A percentile compares a stretch with the other conserved stretches of the same genome.
phyloP scores from a whole-genome alignment of 2,797 vertebrate species.

The Dromococcyx pavoninus region DNA sequence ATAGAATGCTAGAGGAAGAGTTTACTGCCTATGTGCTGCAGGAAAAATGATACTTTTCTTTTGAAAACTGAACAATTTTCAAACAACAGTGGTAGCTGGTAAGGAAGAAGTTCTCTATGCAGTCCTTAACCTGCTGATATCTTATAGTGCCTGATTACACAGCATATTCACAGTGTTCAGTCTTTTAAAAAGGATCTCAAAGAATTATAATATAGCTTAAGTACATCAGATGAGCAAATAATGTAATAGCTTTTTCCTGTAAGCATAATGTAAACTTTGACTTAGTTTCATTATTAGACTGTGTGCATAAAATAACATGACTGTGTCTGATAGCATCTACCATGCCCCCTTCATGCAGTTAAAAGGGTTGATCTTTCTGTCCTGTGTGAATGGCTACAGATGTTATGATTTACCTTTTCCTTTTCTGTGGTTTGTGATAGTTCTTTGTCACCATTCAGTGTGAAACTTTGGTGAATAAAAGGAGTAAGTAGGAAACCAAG shows the following conservation, averaged over 20 bases:
- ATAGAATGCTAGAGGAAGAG: not conserved
- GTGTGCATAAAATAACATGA: not conserved
- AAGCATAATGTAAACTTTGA: constrained; percentile 13
- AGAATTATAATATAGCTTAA: not conserved
- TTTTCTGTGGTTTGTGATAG: constrained; percentile 44
- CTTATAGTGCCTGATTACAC: not conserved
- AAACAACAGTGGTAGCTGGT: not conserved
- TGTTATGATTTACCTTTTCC: not conserved
- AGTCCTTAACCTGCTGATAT: not conserved
- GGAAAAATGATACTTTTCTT: not conserved
- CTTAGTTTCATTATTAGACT: constrained; percentile 32
- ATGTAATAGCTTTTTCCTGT: constrained; percentile 32
- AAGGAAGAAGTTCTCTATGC: not conserved
- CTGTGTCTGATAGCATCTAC: not conserved
- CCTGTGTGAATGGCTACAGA: not conserved
- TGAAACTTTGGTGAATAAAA: constrained; percentile 19
- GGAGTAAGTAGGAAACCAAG: not conserved
- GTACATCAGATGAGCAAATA: not conserved
- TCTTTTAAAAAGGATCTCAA: not conserved
- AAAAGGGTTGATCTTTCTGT: not conserved
- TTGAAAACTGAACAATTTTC: not conserved
- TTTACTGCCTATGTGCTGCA: not conserved
- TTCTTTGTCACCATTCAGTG: constrained; percentile 15
- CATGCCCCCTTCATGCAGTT: not conserved
- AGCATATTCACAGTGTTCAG: not conserved